Evolutionary conservation across 2,888 invertebrate species (phyloP), one percentile per base, ranked within the genome.

Genomic region (Acleris holmiana): DNA sequence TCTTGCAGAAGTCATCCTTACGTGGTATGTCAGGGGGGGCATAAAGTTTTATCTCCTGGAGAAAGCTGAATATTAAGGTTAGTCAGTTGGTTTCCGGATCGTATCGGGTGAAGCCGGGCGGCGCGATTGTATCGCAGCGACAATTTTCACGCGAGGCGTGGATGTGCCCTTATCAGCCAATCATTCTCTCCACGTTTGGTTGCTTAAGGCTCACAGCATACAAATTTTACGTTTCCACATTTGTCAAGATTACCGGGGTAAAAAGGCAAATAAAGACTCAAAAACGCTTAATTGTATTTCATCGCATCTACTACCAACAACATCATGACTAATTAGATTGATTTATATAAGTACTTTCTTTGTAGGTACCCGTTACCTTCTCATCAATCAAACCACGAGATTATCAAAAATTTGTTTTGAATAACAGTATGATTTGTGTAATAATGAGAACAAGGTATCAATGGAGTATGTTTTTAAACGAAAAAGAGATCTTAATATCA

Each of bases 51-150:
- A 85, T 85, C 83, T 80, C 69, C 67, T 71, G 67, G 83, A 78
- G 88, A 89, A 89, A 89, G 88, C 77, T 62, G 49, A 53, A 72
- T 73, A 75, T 79, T 78, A 74, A 78, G 76, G 76, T 76, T 73
- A 70, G 59, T 65, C 70, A 71, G 70, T 72, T 68, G 64, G 71
- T 76, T 79, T 78, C 72, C 75, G 77, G 76, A 68, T 59, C 48
- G 67, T 40, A 51, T 68, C 54, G 65, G 61, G 66, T 70, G 73
- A 69, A 75, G 76, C 80, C 78, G 68, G 69, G 70, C 68, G 71
- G 57, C 67, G 51, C 65, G 80, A 81, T 81, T 68, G 55, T 69
- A 83, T 82, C 80, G 66, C 46, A 56, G 46, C 69, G 72, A 71
- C 64, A 64, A 67, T 76, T 69, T 82, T 82, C 78, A 79, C 81